A percentile compares a stretch with the other conserved stretches of the same genome.
Evolutionary conservation across 23 tunicate species (phyloP).

Genomic region (Trididemnum nubilum): DNA sequence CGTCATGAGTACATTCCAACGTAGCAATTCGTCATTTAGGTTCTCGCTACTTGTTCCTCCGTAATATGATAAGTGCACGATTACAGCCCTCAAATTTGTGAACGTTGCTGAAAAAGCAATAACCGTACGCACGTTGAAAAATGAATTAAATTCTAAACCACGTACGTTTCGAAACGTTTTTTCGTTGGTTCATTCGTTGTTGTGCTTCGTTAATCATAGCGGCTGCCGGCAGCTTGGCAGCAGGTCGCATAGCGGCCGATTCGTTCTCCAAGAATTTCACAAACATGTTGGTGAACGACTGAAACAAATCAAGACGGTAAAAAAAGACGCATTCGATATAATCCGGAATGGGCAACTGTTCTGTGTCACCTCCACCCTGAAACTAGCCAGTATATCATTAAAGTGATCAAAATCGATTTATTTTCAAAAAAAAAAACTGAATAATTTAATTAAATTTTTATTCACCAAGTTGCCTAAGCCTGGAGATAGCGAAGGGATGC

Average conservation of each 20-base stretch:
- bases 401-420: too few relatives aligned
- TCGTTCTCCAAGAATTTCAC: slow-evolving; percentile 89
- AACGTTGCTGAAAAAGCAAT: neutral
- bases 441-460: too few relatives aligned
- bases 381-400: too few relatives aligned
- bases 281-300: slow-evolving; percentile 91
- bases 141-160: neutral
- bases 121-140: neutral
- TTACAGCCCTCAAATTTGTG: neutral
- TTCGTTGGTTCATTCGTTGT: slow-evolving; percentile 50
- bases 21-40: too few relatives aligned
- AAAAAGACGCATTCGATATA: too few relatives aligned
- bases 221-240: slow-evolving; percentile 66
- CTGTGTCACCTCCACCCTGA: neutral
- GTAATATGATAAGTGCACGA: slow-evolving; percentile 8
- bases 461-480: too few relatives aligned
- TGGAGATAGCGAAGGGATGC: too few relatives aligned
- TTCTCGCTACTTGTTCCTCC: too few relatives aligned
- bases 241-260: slow-evolving; percentile 55
- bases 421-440: too few relatives aligned
- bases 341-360: neutral
- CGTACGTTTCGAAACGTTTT: slow-evolving; percentile 49
- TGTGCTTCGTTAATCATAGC: slow-evolving; percentile 77
- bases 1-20: too few relatives aligned
- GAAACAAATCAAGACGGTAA: slow-evolving; percentile 11